phyloP scores from a whole-genome alignment of 2,888 invertebrate genomes.

The Odontocerum albicorne region DNA sequence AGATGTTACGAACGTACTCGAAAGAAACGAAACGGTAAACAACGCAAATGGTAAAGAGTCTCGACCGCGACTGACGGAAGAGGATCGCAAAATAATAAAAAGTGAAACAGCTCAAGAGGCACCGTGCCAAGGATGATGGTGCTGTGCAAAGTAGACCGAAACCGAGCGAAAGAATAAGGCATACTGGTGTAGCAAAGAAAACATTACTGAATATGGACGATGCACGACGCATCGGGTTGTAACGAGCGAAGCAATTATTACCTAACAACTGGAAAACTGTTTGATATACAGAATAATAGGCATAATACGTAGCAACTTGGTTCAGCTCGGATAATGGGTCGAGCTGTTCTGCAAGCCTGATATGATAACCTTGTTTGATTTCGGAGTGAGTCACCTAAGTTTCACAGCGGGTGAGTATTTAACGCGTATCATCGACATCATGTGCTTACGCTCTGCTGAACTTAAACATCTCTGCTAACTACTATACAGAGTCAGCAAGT shows the following conservation, averaged over 20 bases:
- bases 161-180: constrained; percentile 21
- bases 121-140: constrained; percentile 18
- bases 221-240: constrained; percentile 4
- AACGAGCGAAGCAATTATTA: constrained; percentile 19
- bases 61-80: background rate
- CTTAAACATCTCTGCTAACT: no score
- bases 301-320: no score
- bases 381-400: no score
- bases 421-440: no score
- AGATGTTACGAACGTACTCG: no score
- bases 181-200: background rate
- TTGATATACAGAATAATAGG: background rate
- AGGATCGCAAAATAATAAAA: constrained; percentile 26
- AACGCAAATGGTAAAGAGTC: background rate
- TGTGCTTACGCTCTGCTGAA: no score
- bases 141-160: constrained; percentile 33
- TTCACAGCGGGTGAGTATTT: no score
- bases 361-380: no score
- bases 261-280: constrained; percentile 21
- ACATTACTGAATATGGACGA: background rate
- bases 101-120: constrained; percentile 32
- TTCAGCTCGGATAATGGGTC: no score
- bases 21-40: background rate
- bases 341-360: no score
- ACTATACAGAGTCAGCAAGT: no score